Base-by-base conservation (phyloP, 2,888 invertebrate genomes). In the Meteorus cinctellus region DNA sequence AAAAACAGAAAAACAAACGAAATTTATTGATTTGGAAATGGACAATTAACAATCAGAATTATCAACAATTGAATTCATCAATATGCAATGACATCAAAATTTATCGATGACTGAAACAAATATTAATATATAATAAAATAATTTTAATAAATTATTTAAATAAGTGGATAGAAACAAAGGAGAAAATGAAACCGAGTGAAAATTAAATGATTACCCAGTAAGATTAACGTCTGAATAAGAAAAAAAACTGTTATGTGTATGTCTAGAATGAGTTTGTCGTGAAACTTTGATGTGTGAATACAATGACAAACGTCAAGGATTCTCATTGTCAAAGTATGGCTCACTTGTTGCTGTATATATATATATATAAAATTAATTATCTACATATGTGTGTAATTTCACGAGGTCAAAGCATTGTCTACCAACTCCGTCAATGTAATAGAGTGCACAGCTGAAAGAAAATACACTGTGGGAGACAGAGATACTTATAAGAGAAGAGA, bases 351-450 rank as follows among this genome's bases (percentile, higher is more conserved):
- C 31, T 12, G 19, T 36, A 72, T 75, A 29, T 36, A 72, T 75
- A 75, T 72, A 73, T 78, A 78, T 77, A 77, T 66, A 76, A 75
- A 78, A 78, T 78, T 78, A 55, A 55, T 55, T 19, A 24, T 55
- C n/a, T 55, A n/a, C 34, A 72, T 77, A 77, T 75, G 76, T 77
- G 75, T 66, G 76, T 78, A 78, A 78, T 78, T 78, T 75, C 72
- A 78, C 69, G 78, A 72, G 77, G 78, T 75, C 73, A 75, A 63
- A 55, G 76, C 72, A 78, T 78, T 78, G 78, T 78, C 74, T 65
- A 74, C 48, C 27, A 27, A 65, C n/a, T 75, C 66, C 63, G 31
- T 71, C 12, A 31, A 36, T 34, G 12, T 67, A 73, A 19, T 14
- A 45, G 19, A 45, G 24, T 31, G 4, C 55, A 65, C 24, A 71